Conservation (phyloP, 2,888 invertebrate species). For the Charanyca ferruginea region DNA sequence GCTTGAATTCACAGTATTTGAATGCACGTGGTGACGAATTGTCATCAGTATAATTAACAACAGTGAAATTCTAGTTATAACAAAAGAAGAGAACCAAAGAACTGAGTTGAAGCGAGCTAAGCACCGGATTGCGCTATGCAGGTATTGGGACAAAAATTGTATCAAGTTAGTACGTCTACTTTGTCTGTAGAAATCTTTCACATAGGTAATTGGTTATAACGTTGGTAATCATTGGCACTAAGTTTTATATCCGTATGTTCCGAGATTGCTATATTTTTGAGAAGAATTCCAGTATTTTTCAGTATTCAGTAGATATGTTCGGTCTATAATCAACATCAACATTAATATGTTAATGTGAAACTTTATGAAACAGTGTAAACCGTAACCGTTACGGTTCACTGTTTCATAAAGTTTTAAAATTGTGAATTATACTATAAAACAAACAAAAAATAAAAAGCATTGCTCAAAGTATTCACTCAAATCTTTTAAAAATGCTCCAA, state of each 20-base stretch:
- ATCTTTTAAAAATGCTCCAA: constrained; percentile 21
- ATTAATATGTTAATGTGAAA: too few species aligned
- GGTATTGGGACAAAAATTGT: constrained; percentile 15
- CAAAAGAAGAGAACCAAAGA: neutral
- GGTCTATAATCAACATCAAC: neutral
- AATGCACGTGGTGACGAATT: constrained; percentile 23
- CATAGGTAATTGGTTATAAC: neutral
- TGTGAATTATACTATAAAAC: constrained; percentile 13
- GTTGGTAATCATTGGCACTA: neutral
- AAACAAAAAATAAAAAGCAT: constrained; percentile 6
- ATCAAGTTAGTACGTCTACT: neutral
- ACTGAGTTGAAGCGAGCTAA: neutral
- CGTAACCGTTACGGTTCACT: neutral
- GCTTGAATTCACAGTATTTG: constrained; percentile 31
- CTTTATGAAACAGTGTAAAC: too few species aligned
- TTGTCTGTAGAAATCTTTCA: neutral
- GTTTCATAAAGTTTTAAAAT: neutral
- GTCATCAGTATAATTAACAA: constrained; percentile 7
- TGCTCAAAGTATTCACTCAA: constrained; percentile 14
- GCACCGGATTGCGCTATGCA: constrained; percentile 29
- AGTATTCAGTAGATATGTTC: too few species aligned
- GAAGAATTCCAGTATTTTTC: neutral
- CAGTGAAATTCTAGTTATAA: neutral
- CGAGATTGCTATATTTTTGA: neutral
- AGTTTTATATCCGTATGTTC: neutral